Base-by-base conservation (phyloP, 2,113 vertebrate species). In the Cichladusa arquata region DNA sequence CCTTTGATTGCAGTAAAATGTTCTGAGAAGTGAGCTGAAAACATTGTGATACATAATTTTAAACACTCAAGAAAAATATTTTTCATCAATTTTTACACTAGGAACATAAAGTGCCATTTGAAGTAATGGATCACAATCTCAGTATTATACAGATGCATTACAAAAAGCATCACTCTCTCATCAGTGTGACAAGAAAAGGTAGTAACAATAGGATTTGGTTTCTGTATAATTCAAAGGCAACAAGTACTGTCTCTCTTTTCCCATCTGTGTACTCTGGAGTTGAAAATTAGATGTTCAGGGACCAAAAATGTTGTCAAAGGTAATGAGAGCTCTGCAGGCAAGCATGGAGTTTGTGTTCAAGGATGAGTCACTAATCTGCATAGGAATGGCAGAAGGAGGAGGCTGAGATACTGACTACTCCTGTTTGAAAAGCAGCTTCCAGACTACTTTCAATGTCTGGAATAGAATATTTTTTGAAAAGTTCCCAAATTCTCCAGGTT, bases 241-340 rank as follows among this genome's bases (percentile, higher is more conserved):
- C 36, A 78, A 90, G 47, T 90, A 56, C 71, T 67, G 77, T 93
- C 70, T 96, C 47, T 90, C 65, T 92, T 45, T 90, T 92, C 77
- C 85, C 38, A 38, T 85, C 58, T 88, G 88, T 85, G 50, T 93
- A 88, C 54, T 95, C 69, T 86, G 36, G 73, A 96, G 88, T 29
- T 95, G 96, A 96, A 96, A 97, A 96, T 98, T 90, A 97, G 93
- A 95, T 96, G 92, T 96, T 96, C 93, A 87, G 96, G 88, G 95
- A 96, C 94, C 90, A 79, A 97, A 97, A 95, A 92, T 82, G 95
- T 94, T 95, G 91, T 95, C 97, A 97, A 94, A 97, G 88, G 97
- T 97, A 97, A 95, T 93, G 90, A 97, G 95, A 94, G 96, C 72
- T 95, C 94, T 93, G 94, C 86, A 56, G 85, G 94, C 82, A 95